Evolutionary conservation across 2,113 vertebrate genomes (phyloP).

Genomic region (Protobothrops flavoviridis): DNA sequence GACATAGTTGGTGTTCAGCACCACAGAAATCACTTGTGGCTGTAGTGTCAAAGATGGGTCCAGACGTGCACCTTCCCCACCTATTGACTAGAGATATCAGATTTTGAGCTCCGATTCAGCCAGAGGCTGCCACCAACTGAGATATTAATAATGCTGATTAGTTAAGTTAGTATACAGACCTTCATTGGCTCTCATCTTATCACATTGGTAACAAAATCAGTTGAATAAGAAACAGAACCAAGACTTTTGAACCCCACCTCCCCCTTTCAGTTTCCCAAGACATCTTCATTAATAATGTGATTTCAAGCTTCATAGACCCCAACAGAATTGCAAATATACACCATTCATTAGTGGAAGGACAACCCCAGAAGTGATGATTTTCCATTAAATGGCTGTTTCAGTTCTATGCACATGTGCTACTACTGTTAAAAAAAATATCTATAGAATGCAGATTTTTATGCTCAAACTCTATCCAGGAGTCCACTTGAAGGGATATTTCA

Average conservation of each 20-base stretch:
- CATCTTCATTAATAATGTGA: neutral
- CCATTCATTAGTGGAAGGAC: neutral
- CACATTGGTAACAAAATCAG: neutral
- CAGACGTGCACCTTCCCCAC: neutral
- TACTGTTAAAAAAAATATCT: neutral
- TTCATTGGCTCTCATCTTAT: neutral
- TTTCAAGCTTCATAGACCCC: neutral
- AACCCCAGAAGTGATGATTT: neutral
- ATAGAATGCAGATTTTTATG: neutral
- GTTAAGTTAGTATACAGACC: neutral
- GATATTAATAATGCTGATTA: neutral
- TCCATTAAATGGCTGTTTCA: conserved; percentile 1
- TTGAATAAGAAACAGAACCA: conserved; percentile 35
- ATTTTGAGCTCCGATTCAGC: neutral
- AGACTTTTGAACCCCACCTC: neutral
- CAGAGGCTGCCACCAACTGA: neutral
- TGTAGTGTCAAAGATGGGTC: neutral
- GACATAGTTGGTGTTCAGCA: neutral
- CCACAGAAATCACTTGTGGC: neutral
- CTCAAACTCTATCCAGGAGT: neutral
- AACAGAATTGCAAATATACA: neutral
- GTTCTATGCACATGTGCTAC: neutral
- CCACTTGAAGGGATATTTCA: neutral
- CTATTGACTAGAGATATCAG: neutral
- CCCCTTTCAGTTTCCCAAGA: neutral